Conservation (phyloP, 2,113 vertebrate species). For the Dolichotis patagonum region DNA sequence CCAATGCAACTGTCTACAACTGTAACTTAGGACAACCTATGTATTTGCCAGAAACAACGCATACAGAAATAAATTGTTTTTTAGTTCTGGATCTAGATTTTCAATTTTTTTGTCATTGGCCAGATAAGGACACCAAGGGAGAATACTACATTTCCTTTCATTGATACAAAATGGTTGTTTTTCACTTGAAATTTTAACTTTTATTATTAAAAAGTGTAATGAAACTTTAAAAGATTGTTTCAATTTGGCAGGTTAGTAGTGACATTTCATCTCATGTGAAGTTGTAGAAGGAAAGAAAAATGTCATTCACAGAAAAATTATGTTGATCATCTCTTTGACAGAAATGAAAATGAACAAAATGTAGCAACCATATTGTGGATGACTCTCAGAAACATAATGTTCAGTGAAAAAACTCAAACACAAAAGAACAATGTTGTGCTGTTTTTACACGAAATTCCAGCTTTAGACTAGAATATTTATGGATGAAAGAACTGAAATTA, state of each 20-base stretch:
- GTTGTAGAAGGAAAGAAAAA: background rate
- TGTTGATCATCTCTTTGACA: background rate
- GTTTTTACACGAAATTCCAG: background rate
- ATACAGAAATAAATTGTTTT: background rate
- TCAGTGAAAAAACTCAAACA: background rate
- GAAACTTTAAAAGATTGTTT: background rate
- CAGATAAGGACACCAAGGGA: background rate
- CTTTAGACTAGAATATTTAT: background rate
- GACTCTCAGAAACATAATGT: background rate
- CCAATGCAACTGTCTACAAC: background rate
- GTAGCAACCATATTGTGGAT: background rate
- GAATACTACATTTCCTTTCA: background rate
- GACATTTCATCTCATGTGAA: background rate
- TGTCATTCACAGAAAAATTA: background rate
- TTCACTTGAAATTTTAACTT: background rate
- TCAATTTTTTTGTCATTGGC: background rate
- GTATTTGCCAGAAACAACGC: background rate
- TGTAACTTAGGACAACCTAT: background rate
- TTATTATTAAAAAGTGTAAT: constrained; percentile 6
- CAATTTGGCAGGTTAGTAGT: background rate
- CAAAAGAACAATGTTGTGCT: background rate
- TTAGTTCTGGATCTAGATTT: background rate
- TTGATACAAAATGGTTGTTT: background rate
- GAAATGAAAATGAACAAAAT: background rate
- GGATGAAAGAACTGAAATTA: background rate